Evolutionary conservation across 2,113 vertebrate genomes (phyloP).

Genomic region (Anthoscopus minutus): DNA sequence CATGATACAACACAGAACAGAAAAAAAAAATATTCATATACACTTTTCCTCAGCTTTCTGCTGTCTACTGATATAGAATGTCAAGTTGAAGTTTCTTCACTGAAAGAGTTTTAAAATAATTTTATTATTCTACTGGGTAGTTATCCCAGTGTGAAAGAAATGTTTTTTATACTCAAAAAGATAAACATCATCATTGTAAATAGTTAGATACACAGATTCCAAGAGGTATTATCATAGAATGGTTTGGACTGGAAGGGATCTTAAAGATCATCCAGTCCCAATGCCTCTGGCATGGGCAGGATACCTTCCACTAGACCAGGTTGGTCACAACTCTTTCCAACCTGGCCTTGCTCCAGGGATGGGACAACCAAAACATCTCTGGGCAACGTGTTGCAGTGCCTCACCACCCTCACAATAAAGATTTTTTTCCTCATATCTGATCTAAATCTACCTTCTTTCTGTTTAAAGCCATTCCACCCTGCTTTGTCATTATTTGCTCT

Average conservation of each 20-base stretch:
- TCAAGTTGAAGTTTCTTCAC: neutral
- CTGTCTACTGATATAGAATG: neutral
- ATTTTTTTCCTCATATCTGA: neutral
- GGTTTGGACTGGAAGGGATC: neutral
- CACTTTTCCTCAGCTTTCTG: neutral
- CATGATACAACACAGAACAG: neutral
- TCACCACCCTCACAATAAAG: neutral
- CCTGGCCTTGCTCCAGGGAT: neutral
- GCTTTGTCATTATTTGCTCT: neutral
- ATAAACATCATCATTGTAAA: fast-evolving
- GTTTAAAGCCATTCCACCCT: neutral
- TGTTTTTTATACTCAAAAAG: neutral
- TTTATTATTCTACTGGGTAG: neutral
- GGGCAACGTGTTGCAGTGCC: neutral
- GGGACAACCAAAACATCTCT: neutral
- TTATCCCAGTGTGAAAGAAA: neutral
- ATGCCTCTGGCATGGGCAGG: neutral
- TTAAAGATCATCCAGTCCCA: neutral
- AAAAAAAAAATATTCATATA: neutral
- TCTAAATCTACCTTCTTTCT: neutral
- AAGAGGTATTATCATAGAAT: neutral
- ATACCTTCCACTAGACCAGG: neutral
- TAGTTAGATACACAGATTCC: neutral
- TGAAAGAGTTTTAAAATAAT: neutral
- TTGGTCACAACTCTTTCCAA: neutral